Evolutionary conservation across 2,888 invertebrate species (phyloP).

Genomic region (Microctonus hyperodae): DNA sequence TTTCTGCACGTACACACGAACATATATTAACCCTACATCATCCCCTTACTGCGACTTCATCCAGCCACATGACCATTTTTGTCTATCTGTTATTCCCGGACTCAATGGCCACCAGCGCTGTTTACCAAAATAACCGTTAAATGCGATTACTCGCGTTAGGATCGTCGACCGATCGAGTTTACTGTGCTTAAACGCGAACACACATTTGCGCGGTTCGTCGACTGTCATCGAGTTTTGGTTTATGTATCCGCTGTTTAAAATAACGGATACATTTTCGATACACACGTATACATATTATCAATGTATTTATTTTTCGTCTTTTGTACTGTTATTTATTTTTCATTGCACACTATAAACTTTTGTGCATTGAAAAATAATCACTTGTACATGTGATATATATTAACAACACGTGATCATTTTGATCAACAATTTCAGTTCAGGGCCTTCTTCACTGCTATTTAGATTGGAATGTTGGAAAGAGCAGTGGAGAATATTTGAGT

Average conservation of each 20-base stretch:
- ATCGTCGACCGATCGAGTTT: constrained; percentile 6
- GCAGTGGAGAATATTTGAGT: constrained; percentile 25
- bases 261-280: neutral
- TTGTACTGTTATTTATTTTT: too few species aligned
- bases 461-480: neutral
- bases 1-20: neutral
- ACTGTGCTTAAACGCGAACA: constrained; percentile 8
- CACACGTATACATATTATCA: neutral
- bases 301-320: neutral
- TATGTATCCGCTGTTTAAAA: constrained; percentile 1
- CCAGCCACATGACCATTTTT: neutral
- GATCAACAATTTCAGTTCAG: too few species aligned
- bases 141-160: constrained; percentile 40
- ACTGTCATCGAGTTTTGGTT: constrained; percentile 21
- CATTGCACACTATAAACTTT: too few species aligned
- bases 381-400: too few species aligned
- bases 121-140: constrained; percentile 47
- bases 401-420: too few species aligned
- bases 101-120: constrained; percentile 25
- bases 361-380: too few species aligned
- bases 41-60: neutral
- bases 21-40: neutral
- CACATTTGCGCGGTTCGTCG: constrained; percentile 19
- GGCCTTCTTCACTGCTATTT: neutral
- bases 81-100: neutral